A percentile compares a stretch with the other conserved stretches of the same genome.
phyloP scores from a whole-genome alignment of 2,113 vertebrate genomes.

The Pelecanoides urinatrix region DNA sequence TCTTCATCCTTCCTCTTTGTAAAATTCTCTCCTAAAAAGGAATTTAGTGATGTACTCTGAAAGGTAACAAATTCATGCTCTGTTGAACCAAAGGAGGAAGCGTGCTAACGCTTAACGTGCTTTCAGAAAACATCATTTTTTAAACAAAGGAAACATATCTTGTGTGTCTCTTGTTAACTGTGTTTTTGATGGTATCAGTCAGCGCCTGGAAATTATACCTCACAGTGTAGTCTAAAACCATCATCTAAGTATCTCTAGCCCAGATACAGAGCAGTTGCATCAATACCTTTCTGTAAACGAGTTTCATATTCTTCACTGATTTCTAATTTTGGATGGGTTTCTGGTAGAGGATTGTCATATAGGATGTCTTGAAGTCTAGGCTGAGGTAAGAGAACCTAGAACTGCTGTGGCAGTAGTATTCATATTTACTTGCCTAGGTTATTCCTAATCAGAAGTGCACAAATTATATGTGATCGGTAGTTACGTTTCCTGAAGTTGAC shows the following conservation, averaged over 20 bases:
- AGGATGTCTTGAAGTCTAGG: background rate
- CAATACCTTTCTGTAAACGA: background rate
- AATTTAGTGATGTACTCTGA: background rate
- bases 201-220: background rate
- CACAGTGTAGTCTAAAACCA: background rate
- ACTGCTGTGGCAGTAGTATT: background rate
- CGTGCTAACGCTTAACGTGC: background rate
- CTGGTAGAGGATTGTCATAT: background rate
- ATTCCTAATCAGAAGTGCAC: background rate
- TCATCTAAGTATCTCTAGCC: background rate
- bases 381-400: background rate
- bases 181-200: background rate
- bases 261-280: background rate
- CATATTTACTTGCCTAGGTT: background rate
- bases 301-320: background rate
- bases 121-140: background rate
- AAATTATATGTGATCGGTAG: background rate
- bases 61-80: slow-evolving; percentile 1
- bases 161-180: background rate
- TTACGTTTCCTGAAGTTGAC: background rate
- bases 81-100: slow-evolving; percentile 16
- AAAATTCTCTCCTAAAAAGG: slow-evolving; percentile 36
- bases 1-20: background rate
- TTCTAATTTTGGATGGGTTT: background rate
- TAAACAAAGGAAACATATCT: background rate